phyloP scores from a whole-genome alignment of 2,113 vertebrate species.

The Taxidea taxus region DNA sequence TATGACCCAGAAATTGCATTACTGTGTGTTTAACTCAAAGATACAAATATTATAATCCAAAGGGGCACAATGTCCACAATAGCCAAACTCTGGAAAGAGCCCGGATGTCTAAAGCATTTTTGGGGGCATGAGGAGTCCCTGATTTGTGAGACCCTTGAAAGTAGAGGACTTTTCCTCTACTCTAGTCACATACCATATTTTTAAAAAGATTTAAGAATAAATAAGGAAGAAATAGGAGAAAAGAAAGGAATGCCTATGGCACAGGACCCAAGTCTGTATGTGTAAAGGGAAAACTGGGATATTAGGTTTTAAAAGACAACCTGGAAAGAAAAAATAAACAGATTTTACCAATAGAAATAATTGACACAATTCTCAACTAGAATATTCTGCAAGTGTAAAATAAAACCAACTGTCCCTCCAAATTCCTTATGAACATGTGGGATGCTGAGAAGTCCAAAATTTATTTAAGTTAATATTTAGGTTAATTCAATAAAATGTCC shows the following conservation, averaged over 20 bases:
- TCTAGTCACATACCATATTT: too few relatives aligned
- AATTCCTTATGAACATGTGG: neutral
- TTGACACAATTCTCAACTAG: neutral
- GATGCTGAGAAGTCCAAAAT: neutral
- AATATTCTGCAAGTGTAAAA: neutral
- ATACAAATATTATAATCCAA: too few relatives aligned
- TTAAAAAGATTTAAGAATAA: too few relatives aligned
- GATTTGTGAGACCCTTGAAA: neutral
- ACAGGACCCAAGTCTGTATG: rapidly evolving
- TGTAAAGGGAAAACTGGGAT: neutral
- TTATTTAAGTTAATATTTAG: neutral
- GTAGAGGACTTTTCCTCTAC: neutral
- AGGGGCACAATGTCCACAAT: too few relatives aligned
- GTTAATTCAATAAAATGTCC: neutral
- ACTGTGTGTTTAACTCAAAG: too few relatives aligned
- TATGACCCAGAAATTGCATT: too few relatives aligned
- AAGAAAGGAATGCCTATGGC: neutral
- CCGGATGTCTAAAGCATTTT: neutral
- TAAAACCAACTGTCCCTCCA: neutral
- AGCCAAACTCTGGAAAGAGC: too few relatives aligned
- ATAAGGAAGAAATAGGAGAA: neutral
- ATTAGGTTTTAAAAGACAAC: neutral
- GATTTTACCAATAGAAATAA: neutral
- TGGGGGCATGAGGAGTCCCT: neutral
- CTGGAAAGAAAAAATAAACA: neutral